Evolutionary conservation across 2,888 invertebrate species (phyloP).

Genomic region (Cinara cedri): DNA sequence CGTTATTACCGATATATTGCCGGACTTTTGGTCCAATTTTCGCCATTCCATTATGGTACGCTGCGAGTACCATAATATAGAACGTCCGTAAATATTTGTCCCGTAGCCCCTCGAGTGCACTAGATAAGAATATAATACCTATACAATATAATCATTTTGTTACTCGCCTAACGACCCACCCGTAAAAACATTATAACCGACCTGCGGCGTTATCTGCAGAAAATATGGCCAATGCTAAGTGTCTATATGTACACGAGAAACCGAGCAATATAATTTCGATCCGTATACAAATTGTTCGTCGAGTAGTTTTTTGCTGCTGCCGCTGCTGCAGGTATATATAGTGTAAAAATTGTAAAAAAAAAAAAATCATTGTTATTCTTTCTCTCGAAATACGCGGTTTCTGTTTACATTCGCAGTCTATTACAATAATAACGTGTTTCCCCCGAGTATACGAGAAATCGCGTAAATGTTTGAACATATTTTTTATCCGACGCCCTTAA

Average conservation of each 20-base stretch:
- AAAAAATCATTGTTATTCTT: no score
- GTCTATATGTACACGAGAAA: neutral
- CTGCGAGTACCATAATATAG: slow-evolving; percentile 17
- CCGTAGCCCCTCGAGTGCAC: slow-evolving; percentile 32
- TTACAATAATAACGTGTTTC: no score
- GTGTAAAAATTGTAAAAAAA: no score
- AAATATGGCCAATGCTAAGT: neutral
- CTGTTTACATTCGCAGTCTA: no score
- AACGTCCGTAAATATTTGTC: slow-evolving; percentile 44
- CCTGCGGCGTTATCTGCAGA: neutral
- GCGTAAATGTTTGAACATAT: neutral
- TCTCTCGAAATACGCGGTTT: no score
- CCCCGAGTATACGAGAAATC: no score
- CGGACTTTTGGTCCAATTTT: slow-evolving; percentile 24
- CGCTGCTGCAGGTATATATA: no score
- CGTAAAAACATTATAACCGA: slow-evolving; percentile 8
- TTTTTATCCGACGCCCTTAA: neutral
- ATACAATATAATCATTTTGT: neutral
- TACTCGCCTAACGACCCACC: neutral
- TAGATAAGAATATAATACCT: neutral
- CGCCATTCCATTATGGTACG: slow-evolving; percentile 9
- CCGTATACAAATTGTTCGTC: neutral
- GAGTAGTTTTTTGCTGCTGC: no score
- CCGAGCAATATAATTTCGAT: neutral
- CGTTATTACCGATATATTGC: slow-evolving; percentile 22